Evolutionary conservation across 1,140 invertebrate genomes (phyloP).

Genomic region (Diuraphis noxia): DNA sequence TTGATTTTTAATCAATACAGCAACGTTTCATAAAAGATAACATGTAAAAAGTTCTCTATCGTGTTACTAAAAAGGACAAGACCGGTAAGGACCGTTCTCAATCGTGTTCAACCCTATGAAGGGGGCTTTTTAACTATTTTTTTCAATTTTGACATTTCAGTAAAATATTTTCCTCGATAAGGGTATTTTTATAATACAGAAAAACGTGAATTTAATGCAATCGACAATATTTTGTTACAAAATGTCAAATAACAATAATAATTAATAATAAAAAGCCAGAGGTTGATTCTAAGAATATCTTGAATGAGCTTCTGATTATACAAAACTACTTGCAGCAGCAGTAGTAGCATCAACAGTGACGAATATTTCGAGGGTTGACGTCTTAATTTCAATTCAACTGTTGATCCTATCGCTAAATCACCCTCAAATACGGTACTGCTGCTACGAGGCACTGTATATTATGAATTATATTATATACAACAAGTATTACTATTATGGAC

Average conservation of each 20-base stretch:
- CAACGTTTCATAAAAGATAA: too few relatives aligned
- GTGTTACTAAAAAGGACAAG: too few relatives aligned
- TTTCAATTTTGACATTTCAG: background rate
- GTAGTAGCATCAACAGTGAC: background rate
- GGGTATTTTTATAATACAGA: too few relatives aligned
- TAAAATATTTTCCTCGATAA: too few relatives aligned
- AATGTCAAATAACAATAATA: background rate
- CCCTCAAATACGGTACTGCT: background rate
- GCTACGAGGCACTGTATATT: background rate
- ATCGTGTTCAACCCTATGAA: too few relatives aligned
- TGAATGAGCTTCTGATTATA: background rate
- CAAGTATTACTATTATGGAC: background rate
- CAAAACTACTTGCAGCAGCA: background rate
- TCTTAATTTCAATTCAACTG: background rate
- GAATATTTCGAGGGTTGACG: background rate
- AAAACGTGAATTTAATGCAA: background rate
- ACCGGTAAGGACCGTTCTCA: accelerated
- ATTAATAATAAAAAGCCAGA: background rate
- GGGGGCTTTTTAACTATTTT: too few relatives aligned
- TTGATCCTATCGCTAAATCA: background rate
- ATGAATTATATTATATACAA: background rate
- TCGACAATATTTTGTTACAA: background rate
- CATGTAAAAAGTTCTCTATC: background rate
- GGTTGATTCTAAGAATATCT: background rate
- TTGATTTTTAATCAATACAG: too few relatives aligned